Conservation (phyloP, 1,140 invertebrate genomes). For the Tyrophagus putrescentiae region DNA sequence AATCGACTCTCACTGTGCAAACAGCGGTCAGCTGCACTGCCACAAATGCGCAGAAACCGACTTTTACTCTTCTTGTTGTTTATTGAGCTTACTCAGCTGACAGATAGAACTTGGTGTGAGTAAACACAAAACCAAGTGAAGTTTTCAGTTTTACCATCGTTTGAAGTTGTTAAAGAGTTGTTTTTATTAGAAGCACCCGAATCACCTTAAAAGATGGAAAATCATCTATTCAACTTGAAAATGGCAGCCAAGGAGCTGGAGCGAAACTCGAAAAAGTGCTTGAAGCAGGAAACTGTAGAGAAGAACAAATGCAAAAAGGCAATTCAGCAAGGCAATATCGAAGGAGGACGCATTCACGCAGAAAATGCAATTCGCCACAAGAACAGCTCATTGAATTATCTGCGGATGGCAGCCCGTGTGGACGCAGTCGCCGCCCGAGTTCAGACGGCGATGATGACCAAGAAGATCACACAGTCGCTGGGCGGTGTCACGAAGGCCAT, state of each 20-base stretch:
- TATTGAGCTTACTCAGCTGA: too few relatives aligned
- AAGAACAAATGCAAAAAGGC: conserved; percentile 92
- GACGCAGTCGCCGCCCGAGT: conserved; percentile 96
- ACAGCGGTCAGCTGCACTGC: too few relatives aligned
- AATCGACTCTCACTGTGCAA: too few relatives aligned
- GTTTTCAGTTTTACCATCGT: too few relatives aligned
- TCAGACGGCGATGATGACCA: conserved; percentile 82
- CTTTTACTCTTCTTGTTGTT: too few relatives aligned
- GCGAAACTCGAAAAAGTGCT: conserved; percentile 89
- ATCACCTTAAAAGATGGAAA: conserved; percentile 5
- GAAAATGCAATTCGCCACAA: conserved; percentile 99
- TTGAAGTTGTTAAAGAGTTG: too few relatives aligned
- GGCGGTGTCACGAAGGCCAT: conserved; percentile 94
- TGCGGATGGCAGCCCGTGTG: conserved; percentile 91
- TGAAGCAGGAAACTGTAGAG: conserved; percentile 91
- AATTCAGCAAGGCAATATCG: conserved; percentile 86
- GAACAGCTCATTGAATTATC: conserved; percentile 90
- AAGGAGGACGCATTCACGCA: conserved; percentile 92
- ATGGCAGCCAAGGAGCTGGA: conserved; percentile 95
- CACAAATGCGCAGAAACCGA: too few relatives aligned
- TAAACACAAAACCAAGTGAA: too few relatives aligned
- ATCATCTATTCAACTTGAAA: conserved; percentile 88
- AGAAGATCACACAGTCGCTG: conserved; percentile 64
- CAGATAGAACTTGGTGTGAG: too few relatives aligned
- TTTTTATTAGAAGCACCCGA: too few relatives aligned